Evolutionary conservation across 1,140 invertebrate species (phyloP), one percentile per base, ranked within the genome.

Genomic region (Babylonia areolata): DNA sequence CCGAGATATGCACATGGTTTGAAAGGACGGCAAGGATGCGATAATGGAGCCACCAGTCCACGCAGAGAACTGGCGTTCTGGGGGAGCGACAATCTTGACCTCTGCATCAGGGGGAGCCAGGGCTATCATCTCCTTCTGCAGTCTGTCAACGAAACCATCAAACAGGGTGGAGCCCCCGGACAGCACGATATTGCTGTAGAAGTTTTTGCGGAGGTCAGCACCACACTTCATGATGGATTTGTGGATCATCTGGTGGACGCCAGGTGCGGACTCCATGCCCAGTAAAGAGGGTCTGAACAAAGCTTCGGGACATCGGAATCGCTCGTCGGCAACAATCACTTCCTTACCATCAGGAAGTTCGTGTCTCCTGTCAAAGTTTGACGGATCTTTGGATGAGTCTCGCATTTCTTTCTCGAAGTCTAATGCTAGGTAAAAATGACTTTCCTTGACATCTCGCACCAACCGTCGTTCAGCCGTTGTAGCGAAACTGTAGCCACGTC

Each of bases 321-420:
- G 96, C 94, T 99, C 98, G 95, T 98, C 98, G 90, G 97, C 98
- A 93, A 98, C 98, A 95, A 97, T 98, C 95, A 98, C 98, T 89
- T 99, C 97, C 91, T 94, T 93, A 89, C 93, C 94, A 85, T 94
- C 94, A 75, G 94, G 94, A 78, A 94, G 89, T 87, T 95, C 94
- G 85, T 95, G 95, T 77, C 88, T 91, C 90, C 95, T 95, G 46
- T 90, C 35, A 78, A 39, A 6, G 75, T 17, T 28, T 17, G 40
- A 23, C 0, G 35, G 33, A 39, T 23, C 0, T 31, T 6, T 9
- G 20, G 37, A 17, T 1, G 35, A 17, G n/a, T 17, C 33, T 39
- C 20, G 75, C n/a, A 6, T 1, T 78, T 78, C 35, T 17, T 39
- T 33, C 12, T 75, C 73, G 20, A 77, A 77, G 12, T 51, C 46